Conservation (phyloP, 2,888 invertebrate species). For the Acronicta aceris region DNA sequence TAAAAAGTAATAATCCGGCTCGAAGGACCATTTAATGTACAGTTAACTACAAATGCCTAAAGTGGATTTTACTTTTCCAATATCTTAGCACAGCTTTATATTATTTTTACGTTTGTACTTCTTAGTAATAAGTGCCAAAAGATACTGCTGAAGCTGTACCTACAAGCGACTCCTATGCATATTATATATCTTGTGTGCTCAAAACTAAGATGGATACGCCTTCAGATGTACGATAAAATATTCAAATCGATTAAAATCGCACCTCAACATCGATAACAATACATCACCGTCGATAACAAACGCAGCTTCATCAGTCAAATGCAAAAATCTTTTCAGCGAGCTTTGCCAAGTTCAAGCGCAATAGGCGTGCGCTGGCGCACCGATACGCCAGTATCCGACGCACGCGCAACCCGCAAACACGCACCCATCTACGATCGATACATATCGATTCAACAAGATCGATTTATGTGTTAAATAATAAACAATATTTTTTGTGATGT, state of each 20-base stretch:
- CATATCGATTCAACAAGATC: slow-evolving; percentile 60
- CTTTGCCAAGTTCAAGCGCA: slow-evolving; percentile 85
- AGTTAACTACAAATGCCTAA: too few relatives aligned
- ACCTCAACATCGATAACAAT: slow-evolving; percentile 49
- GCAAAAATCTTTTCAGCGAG: slow-evolving; percentile 78
- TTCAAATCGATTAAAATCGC: slow-evolving; percentile 45
- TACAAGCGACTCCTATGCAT: background rate
- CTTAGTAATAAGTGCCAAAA: slow-evolving; percentile 6
- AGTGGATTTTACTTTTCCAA: too few relatives aligned
- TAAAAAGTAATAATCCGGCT: too few relatives aligned
- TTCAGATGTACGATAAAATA: slow-evolving; percentile 29
- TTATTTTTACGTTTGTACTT: too few relatives aligned
- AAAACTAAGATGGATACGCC: slow-evolving; percentile 33
- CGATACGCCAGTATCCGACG: slow-evolving; percentile 77
- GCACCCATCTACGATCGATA: slow-evolving; percentile 63
- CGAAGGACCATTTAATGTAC: too few relatives aligned
- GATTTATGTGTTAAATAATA: slow-evolving; percentile 18
- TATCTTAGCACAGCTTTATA: too few relatives aligned
- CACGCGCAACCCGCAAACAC: slow-evolving; percentile 82
- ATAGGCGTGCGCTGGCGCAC: slow-evolving; percentile 66
- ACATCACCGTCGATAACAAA: slow-evolving; percentile 44
- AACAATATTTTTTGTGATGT: slow-evolving; percentile 24
- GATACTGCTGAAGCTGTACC: slow-evolving; percentile 5
- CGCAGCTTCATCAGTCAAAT: slow-evolving; percentile 58
- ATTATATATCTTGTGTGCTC: slow-evolving; percentile 14